Base-by-base conservation (phyloP, 2,888 invertebrate species). In the Drosophila quinaria region DNA sequence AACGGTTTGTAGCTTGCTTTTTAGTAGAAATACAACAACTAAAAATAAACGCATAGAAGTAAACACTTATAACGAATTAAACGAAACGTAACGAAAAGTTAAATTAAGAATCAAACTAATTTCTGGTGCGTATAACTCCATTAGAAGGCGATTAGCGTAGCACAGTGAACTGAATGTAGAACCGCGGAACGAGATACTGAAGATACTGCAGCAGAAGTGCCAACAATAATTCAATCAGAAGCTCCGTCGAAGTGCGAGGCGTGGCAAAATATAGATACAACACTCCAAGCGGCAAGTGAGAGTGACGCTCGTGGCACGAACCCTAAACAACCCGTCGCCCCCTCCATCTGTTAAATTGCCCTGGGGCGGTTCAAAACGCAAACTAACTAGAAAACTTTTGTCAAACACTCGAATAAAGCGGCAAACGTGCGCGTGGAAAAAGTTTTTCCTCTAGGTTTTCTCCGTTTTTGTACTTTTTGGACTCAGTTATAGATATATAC, bases 81-180 rank as follows among this genome's bases (percentile, higher is more conserved):
- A 22, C 22, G 22, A 22, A 22, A 68, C 73, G 54, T 50, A 74
- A 80, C 54, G 68, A 71, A 82, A 54, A 55, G 63, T 22, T 74
- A 74, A 81, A 47, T 63, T 67, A 70, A 56, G 75, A 74, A 68
- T 51, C 69, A 64, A 70, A 80, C 78, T 74, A 80, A 77, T 87
- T 80, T 82, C 63, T 76, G 84, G 90, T 88, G 78, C 90, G 72
- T 75, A 89, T 89, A 90, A 90, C 89, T 90, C 90, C 90, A 90
- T 90, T 90, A 81, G 77, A 67, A 59, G 69, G 47, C 75, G 51
- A 76, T 88, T 81, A 81, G 70, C 72, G 58, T 76, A 78, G 55
- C 31, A 37, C 56, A 72, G 46, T 55, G 55, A 19, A 2, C 19
- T 19, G 19, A 55, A 44, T 15, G 31, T 33, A 49, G 63, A 55